A percentile compares a stretch with the other conserved stretches of the same genome.
Evolutionary conservation across 23 tunicate genomes (phyloP).

Genomic region (Oikopleura vanhoeffeni): DNA sequence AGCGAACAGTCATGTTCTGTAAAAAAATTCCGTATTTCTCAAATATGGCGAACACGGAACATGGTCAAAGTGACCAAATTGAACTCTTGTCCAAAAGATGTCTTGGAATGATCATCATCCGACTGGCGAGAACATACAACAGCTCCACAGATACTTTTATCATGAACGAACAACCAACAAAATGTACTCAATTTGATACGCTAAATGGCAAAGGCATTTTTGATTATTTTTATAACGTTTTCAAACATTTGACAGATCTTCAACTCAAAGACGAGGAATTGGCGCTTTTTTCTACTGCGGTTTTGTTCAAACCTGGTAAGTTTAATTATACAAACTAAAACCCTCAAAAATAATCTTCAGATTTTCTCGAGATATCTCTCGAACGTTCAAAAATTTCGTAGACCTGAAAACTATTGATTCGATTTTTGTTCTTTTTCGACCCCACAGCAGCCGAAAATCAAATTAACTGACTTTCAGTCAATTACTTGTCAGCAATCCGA

Average conservation of each 20-base stretch:
- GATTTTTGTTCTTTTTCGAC: too few species aligned
- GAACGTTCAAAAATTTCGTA: too few species aligned
- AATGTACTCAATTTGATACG: not conserved
- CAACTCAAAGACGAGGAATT: not conserved
- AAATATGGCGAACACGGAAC: not conserved
- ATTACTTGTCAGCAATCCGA: too few species aligned
- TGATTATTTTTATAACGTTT: not conserved
- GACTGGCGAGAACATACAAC: not conserved
- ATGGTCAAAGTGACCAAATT: not conserved
- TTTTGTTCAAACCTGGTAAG: not conserved
- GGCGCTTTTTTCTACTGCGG: not conserved
- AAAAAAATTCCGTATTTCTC: not conserved
- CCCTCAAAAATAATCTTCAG: not conserved
- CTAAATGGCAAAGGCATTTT: not conserved
- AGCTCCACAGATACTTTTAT: not conserved
- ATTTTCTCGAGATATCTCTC: not conserved
- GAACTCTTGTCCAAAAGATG: not conserved
- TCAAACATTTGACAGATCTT: not conserved
- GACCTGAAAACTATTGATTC: too few species aligned
- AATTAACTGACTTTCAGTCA: too few species aligned
- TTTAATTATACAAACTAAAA: not conserved
- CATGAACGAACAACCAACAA: not conserved
- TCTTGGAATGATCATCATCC: not conserved
- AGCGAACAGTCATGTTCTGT: not conserved
- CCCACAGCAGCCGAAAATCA: too few species aligned